Conservation (phyloP, 2,888 invertebrate genomes). For the Synanthedon vespiformis region DNA sequence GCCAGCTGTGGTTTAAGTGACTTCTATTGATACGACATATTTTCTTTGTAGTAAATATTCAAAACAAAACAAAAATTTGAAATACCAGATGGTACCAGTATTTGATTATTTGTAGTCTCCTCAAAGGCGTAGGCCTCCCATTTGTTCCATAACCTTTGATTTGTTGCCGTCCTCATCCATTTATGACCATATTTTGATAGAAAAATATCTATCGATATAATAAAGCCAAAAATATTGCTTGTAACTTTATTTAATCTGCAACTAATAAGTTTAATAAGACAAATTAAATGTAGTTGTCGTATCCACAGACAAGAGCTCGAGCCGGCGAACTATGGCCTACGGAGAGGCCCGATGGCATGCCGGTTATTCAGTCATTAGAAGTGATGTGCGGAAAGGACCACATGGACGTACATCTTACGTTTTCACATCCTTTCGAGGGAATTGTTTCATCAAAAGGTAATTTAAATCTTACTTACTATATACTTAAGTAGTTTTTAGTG, state of each 20-base stretch:
- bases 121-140: too few species aligned
- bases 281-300: slow-evolving; percentile 3
- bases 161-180: too few species aligned
- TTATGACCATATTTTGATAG: too few species aligned
- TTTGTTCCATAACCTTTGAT: too few species aligned
- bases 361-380: slow-evolving; percentile 88
- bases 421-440: slow-evolving; percentile 92
- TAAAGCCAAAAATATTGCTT: neutral
- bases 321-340: slow-evolving; percentile 88
- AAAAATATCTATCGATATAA: neutral
- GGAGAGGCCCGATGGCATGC: slow-evolving; percentile 90
- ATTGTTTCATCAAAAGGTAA: slow-evolving; percentile 90
- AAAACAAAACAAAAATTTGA: too few species aligned
- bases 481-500: too few species aligned
- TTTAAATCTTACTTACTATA: neutral
- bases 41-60: too few species aligned
- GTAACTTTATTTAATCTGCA: neutral
- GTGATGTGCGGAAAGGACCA: slow-evolving; percentile 97
- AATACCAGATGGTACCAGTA: too few species aligned
- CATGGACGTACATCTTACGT: slow-evolving; percentile 93
- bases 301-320: slow-evolving; percentile 43
- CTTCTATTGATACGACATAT: too few species aligned
- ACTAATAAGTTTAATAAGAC: slow-evolving; percentile 2
- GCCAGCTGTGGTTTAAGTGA: too few species aligned
- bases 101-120: too few species aligned